phyloP scores from a whole-genome alignment of 2,888 invertebrate species.

The Nephrotoma flavescens region DNA sequence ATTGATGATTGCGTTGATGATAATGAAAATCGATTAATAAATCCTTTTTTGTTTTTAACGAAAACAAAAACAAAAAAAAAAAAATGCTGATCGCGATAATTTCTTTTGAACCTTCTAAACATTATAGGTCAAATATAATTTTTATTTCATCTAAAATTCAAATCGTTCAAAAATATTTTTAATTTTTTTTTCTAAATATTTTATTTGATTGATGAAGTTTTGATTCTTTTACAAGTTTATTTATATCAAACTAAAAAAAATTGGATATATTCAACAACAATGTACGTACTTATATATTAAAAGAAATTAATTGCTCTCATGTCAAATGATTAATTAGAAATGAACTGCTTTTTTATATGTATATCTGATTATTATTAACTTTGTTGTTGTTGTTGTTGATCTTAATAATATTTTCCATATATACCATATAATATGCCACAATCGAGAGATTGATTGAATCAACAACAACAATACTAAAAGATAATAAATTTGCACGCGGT shows the following conservation, averaged over 20 bases:
- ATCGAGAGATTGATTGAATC: constrained; percentile 1
- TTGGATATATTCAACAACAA: neutral
- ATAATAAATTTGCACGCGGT: neutral
- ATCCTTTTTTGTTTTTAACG: neutral
- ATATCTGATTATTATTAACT: neutral
- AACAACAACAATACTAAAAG: neutral
- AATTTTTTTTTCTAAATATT: neutral
- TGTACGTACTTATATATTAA: neutral
- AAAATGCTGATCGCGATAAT: constrained; percentile 1
- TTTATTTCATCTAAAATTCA: neutral
- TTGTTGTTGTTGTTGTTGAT: neutral
- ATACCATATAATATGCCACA: neutral
- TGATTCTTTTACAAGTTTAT: constrained; percentile 2
- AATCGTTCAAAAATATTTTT: neutral
- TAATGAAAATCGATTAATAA: constrained; percentile 3
- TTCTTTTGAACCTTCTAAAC: constrained; percentile 3
- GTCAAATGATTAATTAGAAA: constrained; percentile 4
- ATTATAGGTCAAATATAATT: neutral
- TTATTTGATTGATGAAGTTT: constrained; percentile 4
- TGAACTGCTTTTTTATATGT: neutral
- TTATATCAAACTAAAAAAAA: constrained; percentile 1
- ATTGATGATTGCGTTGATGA: neutral
- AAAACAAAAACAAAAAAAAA: neutral
- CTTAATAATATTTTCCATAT: neutral
- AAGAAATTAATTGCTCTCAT: constrained; percentile 4